A percentile compares a stretch with the other conserved stretches of the same genome.
Conservation (phyloP, 2,113 vertebrate species). For the Pseudorhombus dupliciocellatus region DNA sequence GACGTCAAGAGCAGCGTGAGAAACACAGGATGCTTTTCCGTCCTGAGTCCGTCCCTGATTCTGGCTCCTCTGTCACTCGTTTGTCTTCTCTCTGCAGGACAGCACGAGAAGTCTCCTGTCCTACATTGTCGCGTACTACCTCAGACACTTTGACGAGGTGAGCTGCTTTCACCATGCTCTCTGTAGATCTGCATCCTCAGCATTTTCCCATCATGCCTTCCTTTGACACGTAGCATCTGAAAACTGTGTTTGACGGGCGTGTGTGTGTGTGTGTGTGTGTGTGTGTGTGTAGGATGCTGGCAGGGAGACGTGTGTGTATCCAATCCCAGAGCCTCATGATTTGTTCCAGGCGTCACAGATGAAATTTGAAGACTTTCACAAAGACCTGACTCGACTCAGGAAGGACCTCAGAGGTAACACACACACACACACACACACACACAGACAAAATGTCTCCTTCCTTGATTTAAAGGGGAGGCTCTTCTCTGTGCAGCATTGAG, state of each 20-base stretch:
- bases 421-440: slow-evolving; percentile 8
- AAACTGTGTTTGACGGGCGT: too few relatives aligned
- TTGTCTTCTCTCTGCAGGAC: slow-evolving; percentile 82
- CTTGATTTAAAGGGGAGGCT: too few relatives aligned
- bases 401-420: slow-evolving; percentile 91
- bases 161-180: slow-evolving; percentile 10
- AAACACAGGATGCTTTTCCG: not conserved
- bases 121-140: slow-evolving; percentile 93
- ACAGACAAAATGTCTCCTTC: not conserved
- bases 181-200: not conserved
- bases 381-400: slow-evolving; percentile 90
- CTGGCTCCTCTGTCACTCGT: not conserved
- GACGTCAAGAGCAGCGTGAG: slow-evolving; percentile 99
- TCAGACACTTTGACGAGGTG: slow-evolving; percentile 95
- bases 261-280: slow-evolving; percentile 15
- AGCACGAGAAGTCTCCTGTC: slow-evolving; percentile 90
- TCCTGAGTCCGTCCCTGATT: too few relatives aligned
- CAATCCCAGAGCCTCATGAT: slow-evolving; percentile 96
- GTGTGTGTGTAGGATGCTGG: slow-evolving; percentile 86
- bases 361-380: slow-evolving; percentile 98
- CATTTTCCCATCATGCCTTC: not conserved
- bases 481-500: too few relatives aligned
- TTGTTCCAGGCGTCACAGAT: slow-evolving; percentile 95
- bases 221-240: too few relatives aligned
- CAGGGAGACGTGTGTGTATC: slow-evolving; percentile 90